Conservation (phyloP, 2,797 vertebrate species). For the Pipistrellus kuhlii region DNA sequence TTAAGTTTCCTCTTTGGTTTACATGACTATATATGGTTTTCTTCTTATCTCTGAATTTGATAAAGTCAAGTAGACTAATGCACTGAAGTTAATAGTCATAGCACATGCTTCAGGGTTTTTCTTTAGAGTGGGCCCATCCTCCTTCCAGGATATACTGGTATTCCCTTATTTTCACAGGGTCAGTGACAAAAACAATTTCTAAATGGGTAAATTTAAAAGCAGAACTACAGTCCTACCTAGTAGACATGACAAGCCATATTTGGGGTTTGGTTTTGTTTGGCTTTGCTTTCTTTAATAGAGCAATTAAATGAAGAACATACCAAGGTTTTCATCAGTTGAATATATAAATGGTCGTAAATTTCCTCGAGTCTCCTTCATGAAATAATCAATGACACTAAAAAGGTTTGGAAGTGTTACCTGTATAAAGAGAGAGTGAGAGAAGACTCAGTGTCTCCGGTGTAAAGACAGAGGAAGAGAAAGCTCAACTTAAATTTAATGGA, state of each 20-base stretch:
- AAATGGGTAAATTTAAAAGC: background rate
- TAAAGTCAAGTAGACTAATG: background rate
- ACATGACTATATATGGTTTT: background rate
- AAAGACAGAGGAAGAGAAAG: background rate
- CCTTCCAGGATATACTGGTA: background rate
- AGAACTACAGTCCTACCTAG: background rate
- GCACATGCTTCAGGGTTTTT: background rate
- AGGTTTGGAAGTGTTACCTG: slow-evolving; percentile 85
- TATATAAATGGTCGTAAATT: slow-evolving; percentile 82
- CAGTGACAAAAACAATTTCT: slow-evolving; percentile 4
- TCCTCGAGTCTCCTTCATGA: slow-evolving; percentile 84
- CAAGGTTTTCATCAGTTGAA: slow-evolving; percentile 28
- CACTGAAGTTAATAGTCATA: background rate
- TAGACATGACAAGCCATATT: slow-evolving; percentile 20
- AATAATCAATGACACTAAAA: slow-evolving; percentile 85
- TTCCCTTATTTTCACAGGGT: background rate
- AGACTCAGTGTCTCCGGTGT: background rate
- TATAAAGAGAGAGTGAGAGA: slow-evolving; percentile 15
- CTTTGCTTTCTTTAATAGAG: slow-evolving; percentile 30
- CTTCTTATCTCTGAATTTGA: background rate
- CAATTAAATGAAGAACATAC: slow-evolving; percentile 64
- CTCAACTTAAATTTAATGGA: background rate
- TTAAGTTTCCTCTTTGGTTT: background rate
- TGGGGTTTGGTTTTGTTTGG: background rate
- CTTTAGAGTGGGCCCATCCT: background rate